Conservation (phyloP, 2,797 vertebrate genomes). For the Mormyrus hasselquistii region DNA sequence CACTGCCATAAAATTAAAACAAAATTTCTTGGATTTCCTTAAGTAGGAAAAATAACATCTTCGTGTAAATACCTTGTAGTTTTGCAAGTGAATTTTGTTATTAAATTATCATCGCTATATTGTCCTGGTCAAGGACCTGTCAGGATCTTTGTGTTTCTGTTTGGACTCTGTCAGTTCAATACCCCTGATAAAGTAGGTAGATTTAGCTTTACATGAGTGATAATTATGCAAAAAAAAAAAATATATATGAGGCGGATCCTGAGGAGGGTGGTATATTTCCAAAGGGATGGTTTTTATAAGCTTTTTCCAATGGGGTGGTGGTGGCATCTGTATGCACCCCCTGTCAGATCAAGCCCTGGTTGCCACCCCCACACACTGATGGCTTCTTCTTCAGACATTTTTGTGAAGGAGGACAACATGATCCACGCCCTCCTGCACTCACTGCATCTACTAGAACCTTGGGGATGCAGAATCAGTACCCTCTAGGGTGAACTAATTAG, state of each 20-base stretch:
- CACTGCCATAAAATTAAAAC: not conserved
- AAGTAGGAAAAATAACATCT: not conserved
- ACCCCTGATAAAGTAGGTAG: not conserved
- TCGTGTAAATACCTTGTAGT: not conserved
- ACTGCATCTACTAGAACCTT: not conserved
- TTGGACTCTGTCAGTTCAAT: not conserved
- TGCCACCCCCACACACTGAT: not conserved
- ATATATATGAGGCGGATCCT: not conserved
- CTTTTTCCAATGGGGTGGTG: not conserved
- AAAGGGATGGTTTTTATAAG: not conserved
- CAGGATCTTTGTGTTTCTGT: not conserved
- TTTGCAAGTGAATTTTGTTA: not conserved
- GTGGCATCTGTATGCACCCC: not conserved
- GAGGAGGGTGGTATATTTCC: not conserved
- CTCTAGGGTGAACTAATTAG: not conserved
- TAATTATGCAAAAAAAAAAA: not conserved
- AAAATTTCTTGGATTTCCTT: not conserved
- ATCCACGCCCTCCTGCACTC: not conserved
- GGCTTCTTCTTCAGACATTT: not conserved
- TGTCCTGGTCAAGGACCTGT: not conserved
- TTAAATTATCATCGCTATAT: not conserved
- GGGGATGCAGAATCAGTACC: not conserved
- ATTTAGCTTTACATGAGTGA: not conserved
- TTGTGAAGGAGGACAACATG: not conserved
- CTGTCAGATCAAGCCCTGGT: not conserved